Evolutionary conservation across 2,113 vertebrate species (phyloP).

Genomic region (Pavo muticus): DNA sequence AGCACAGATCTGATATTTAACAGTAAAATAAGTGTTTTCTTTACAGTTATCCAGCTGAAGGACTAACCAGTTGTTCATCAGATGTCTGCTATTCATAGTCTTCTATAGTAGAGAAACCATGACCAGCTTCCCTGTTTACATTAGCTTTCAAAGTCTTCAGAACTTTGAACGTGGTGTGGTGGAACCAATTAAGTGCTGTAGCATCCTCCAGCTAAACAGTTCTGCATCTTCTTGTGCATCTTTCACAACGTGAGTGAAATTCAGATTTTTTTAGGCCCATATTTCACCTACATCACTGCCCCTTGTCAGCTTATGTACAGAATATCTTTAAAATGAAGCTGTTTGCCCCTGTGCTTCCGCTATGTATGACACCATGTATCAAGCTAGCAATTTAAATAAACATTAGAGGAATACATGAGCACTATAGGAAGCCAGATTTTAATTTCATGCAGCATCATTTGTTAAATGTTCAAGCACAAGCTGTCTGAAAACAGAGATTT

Average conservation of each 20-base stretch:
- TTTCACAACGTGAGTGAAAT: background rate
- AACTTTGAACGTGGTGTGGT: background rate
- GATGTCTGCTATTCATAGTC: background rate
- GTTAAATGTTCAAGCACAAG: background rate
- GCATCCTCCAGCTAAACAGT: background rate
- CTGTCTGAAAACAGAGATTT: background rate
- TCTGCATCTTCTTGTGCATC: background rate
- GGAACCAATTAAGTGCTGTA: background rate
- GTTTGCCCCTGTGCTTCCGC: background rate
- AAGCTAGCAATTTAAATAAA: background rate
- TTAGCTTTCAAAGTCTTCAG: constrained; percentile 17
- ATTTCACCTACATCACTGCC: background rate
- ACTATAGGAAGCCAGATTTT: constrained; percentile 32
- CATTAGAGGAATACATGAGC: background rate
- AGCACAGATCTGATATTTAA: background rate
- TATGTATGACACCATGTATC: background rate
- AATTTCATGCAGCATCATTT: constrained; percentile 8
- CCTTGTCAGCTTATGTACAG: background rate
- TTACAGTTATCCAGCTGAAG: background rate
- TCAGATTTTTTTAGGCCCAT: background rate
- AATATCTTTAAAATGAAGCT: background rate
- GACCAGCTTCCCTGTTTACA: background rate
- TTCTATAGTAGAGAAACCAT: background rate
- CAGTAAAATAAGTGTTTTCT: background rate
- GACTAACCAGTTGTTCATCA: background rate